These are phyloP conservation scores for Anthonomus grandis DNA, from an alignment of 1,140 invertebrate genomes.

Conservation along the genomic window DNA sequence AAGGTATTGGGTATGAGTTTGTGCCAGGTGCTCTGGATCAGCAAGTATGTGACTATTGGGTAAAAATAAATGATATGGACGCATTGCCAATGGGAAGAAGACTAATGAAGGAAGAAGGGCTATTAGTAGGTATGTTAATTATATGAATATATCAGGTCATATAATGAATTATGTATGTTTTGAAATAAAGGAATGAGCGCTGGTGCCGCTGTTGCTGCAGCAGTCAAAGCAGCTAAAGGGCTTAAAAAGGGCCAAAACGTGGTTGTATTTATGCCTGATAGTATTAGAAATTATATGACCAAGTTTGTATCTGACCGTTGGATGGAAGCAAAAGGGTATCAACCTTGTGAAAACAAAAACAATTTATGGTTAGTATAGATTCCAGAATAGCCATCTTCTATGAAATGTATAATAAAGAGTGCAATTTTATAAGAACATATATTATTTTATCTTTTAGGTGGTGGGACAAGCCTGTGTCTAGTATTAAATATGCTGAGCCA, in stretches of 20 bases:
- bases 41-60: conserved; percentile 79
- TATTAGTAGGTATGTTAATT: conserved; percentile 74
- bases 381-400: background rate
- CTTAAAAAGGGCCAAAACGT: conserved; percentile 80
- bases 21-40: conserved; percentile 84
- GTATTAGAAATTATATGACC: conserved; percentile 97
- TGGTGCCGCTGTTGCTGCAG: conserved; percentile 79
- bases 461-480: conserved; percentile 65
- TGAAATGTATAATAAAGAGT: background rate
- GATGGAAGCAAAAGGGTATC: conserved; percentile 84
- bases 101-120: conserved; percentile 88
- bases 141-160: background rate
- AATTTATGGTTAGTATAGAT: conserved; percentile 52
- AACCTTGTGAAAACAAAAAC: conserved; percentile 46
- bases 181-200: conserved; percentile 74
- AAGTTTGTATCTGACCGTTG: conserved; percentile 95
- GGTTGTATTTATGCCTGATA: conserved; percentile 91
- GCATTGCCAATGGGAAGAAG: conserved; percentile 78
- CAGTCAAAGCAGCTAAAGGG: conserved; percentile 74
- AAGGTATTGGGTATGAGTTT: conserved; percentile 86
- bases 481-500: conserved; percentile 58
- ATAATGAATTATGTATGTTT: background rate
- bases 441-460: conserved; percentile 67
- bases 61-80: conserved; percentile 77
- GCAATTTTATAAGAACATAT: background rate